Evolutionary conservation across 2,797 vertebrate species (phyloP).

Genomic region (Microcaecilia unicolor): DNA sequence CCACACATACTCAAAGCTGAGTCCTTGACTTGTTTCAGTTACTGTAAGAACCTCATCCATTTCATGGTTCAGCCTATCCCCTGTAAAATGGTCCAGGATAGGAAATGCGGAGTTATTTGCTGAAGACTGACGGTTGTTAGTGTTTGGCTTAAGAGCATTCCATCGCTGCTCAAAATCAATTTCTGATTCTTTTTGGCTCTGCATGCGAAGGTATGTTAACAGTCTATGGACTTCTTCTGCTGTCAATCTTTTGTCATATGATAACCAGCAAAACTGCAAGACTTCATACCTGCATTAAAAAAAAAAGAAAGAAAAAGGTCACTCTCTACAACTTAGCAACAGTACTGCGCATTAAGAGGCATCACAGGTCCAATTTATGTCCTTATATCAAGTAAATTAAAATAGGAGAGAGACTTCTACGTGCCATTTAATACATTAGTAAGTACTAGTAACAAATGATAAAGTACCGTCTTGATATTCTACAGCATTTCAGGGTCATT

Average conservation of each 20-base stretch:
- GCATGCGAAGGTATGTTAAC: conserved; percentile 89
- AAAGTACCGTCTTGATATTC: no score
- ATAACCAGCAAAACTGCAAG: conserved; percentile 92
- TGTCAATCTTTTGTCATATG: conserved; percentile 81
- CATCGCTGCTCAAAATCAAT: conserved; percentile 93
- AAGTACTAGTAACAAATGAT: no score
- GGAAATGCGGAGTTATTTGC: conserved; percentile 80
- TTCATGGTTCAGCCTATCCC: conserved; percentile 78
- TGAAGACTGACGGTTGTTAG: conserved; percentile 61
- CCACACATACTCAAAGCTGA: conserved; percentile 97
- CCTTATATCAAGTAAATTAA: no score
- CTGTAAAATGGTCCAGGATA: conserved; percentile 82
- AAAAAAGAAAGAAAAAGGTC: background rate
- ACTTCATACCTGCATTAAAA: conserved; percentile 77
- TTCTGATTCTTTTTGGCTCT: conserved; percentile 85
- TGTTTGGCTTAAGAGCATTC: conserved; percentile 86
- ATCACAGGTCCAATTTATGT: no score
- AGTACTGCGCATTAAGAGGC: no score
- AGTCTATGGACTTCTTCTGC: conserved; percentile 91
- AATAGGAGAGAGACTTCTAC: no score
- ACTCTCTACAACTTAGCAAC: no score
- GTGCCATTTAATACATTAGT: no score
- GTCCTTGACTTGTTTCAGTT: conserved; percentile 91
- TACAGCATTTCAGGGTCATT: no score
- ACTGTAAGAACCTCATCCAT: conserved; percentile 94